phyloP scores from a whole-genome alignment of 2,797 vertebrate genomes.

The Rhabdomys pumilio region DNA sequence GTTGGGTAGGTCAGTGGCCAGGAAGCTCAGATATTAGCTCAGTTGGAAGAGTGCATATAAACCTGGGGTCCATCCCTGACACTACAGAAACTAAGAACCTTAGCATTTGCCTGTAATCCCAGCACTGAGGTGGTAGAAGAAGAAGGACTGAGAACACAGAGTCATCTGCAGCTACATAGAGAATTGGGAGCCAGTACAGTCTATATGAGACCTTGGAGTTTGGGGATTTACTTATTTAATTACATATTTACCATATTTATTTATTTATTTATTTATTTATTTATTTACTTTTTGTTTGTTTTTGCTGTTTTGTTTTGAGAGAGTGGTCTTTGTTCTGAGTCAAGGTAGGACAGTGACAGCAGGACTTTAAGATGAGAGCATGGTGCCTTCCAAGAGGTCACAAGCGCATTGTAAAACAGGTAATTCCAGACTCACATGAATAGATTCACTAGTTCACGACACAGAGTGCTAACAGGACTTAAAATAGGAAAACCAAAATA shows the following conservation, averaged over 20 bases:
- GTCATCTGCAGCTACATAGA: neutral
- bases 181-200: no score
- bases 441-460: conserved; percentile 32
- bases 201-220: neutral
- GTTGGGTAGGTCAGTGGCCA: neutral
- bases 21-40: neutral
- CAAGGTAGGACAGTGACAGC: no score
- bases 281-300: neutral
- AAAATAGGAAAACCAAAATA: conserved; percentile 75
- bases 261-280: neutral
- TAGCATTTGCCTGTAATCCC: neutral
- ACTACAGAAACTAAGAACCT: neutral
- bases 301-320: neutral
- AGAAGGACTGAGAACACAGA: no score
- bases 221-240: neutral
- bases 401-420: conserved; percentile 16
- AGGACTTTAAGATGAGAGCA: neutral
- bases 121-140: neutral
- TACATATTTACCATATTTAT: neutral
- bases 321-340: neutral
- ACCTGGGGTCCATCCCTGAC: neutral
- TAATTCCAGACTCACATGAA: conserved; percentile 31
- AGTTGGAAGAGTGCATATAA: neutral
- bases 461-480: conserved; percentile 12
- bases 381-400: neutral